phyloP scores from a whole-genome alignment of 2,113 vertebrate species.

The Centrocercus urophasianus region DNA sequence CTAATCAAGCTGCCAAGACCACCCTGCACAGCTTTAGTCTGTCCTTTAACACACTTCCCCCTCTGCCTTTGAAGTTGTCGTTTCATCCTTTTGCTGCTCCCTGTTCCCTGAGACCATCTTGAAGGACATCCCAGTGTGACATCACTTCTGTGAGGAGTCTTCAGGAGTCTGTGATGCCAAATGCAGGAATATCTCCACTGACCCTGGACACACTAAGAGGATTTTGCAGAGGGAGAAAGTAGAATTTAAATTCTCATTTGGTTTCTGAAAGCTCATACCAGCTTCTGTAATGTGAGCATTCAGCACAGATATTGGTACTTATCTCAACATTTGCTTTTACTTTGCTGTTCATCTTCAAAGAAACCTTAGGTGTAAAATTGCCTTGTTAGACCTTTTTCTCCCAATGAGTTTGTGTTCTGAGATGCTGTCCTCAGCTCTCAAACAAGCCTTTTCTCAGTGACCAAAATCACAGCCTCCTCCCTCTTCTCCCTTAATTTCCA shows the following conservation, averaged over 20 bases:
- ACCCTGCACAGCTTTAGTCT: neutral
- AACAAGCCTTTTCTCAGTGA: neutral
- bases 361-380: conserved; percentile 1
- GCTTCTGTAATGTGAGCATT: neutral
- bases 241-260: conserved; percentile 37
- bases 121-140: neutral
- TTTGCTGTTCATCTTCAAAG: conserved; percentile 46
- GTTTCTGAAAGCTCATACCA: conserved; percentile 29
- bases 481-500: conserved; percentile 2
- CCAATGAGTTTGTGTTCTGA: neutral
- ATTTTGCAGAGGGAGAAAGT: conserved; percentile 5
- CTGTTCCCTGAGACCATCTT: neutral
- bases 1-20: conserved; percentile 34
- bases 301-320: neutral
- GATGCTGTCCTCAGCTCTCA: conserved; percentile 5
- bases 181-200: neutral
- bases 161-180: neutral
- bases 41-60: neutral
- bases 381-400: neutral
- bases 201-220: neutral
- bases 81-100: conserved; percentile 8
- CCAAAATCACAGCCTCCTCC: conserved; percentile 10
- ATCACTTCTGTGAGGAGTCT: neutral
- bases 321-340: neutral
- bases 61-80: neutral